These are phyloP conservation scores for Phrynocephalus vlangalii DNA, from an alignment of 2,797 vertebrate genomes.

Conservation along the genomic window DNA sequence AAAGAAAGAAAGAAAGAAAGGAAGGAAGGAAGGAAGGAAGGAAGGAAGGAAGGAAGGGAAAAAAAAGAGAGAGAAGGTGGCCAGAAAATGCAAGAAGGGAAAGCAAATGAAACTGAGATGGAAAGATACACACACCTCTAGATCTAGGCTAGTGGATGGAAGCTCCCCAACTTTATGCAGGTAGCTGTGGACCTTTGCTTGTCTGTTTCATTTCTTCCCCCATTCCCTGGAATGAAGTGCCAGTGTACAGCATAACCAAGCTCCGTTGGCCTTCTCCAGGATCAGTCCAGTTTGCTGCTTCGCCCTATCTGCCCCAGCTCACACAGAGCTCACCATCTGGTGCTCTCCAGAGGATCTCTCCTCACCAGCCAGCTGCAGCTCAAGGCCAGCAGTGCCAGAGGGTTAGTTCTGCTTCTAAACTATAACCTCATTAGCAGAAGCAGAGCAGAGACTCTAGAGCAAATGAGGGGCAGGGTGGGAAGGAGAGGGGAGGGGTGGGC, in stretches of 20 bases:
- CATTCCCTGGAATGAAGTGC: neutral
- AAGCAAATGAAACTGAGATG: too few species aligned
- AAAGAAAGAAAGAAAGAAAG: too few species aligned
- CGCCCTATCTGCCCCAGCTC: neutral
- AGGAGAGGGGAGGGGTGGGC: neutral
- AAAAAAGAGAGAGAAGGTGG: too few species aligned
- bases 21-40: too few species aligned
- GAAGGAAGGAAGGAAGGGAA: too few species aligned
- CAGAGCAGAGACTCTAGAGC: neutral
- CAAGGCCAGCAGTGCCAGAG: neutral
- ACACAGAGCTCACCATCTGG: conserved; percentile 48
- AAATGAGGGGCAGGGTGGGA: neutral
- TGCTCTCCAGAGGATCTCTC: conserved; percentile 34
- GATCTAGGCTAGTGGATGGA: too few species aligned
- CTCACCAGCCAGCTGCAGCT: conserved; percentile 5
- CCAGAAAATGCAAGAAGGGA: too few species aligned
- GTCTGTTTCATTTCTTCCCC: fast-evolving
- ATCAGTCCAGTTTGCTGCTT: conserved; percentile 31
- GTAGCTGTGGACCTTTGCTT: neutral
- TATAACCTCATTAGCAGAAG: neutral
- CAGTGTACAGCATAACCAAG: fast-evolving
- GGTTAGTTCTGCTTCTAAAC: neutral
- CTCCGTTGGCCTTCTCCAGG: neutral
- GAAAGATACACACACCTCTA: too few species aligned
- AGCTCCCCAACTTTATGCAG: too few species aligned